Evolutionary conservation across 2,888 invertebrate species (phyloP).

Genomic region (Agrochola litura): DNA sequence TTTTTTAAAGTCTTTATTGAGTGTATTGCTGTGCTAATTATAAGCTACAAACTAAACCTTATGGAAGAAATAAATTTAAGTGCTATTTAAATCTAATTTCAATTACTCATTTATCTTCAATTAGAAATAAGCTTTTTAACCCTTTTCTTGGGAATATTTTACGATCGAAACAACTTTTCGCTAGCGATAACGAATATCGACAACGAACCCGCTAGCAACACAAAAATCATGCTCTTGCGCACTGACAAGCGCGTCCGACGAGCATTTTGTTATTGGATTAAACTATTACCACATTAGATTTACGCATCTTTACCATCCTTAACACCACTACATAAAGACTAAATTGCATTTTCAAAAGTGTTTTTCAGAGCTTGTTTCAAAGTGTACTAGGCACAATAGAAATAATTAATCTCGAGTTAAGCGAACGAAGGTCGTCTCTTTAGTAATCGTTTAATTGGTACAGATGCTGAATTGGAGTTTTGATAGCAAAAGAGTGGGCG

Average conservation of each 20-base stretch:
- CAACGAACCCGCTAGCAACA: slow-evolving; percentile 45
- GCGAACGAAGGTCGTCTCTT: slow-evolving; percentile 76
- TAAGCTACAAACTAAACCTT: neutral
- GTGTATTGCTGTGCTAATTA: no score
- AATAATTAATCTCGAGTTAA: slow-evolving; percentile 82
- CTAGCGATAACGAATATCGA: slow-evolving; percentile 35
- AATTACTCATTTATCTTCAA: no score
- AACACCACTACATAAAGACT: slow-evolving; percentile 26
- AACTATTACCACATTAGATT: slow-evolving; percentile 61
- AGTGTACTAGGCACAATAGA: slow-evolving; percentile 78
- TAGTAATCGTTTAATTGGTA: slow-evolving; percentile 81
- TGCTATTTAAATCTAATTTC: neutral
- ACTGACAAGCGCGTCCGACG: slow-evolving; percentile 71
- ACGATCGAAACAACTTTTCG: slow-evolving; percentile 11
- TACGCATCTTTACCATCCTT: slow-evolving; percentile 18
- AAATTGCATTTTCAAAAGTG: slow-evolving; percentile 32
- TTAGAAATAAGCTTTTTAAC: no score
- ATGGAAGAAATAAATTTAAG: no score
- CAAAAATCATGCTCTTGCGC: slow-evolving; percentile 65
- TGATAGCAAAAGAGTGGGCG: slow-evolving; percentile 62
- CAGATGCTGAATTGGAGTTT: slow-evolving; percentile 70
- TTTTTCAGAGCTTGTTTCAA: slow-evolving; percentile 41
- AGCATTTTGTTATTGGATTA: slow-evolving; percentile 75
- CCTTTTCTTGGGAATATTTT: neutral
- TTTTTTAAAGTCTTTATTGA: no score